Base-by-base conservation (phyloP, 2,888 invertebrate species). In the Idaea aversata region DNA sequence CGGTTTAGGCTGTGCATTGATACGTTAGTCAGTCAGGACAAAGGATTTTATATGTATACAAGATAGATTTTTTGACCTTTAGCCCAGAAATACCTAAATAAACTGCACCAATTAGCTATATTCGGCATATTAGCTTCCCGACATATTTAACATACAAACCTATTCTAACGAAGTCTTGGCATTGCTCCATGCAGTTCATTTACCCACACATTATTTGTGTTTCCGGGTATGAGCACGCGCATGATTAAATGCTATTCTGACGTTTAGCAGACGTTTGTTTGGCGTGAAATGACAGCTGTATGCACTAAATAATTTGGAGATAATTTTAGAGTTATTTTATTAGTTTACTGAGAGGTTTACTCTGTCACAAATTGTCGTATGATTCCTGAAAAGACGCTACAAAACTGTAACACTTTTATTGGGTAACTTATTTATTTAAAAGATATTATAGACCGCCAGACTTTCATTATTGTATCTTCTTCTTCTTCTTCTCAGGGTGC, bases 151-250 rank as follows among this genome's bases (percentile, higher is more conserved):
- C 66, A 63, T 15, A 63, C 64, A 63, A 57, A 47, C 35, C 16
- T 25, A 57, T n/a, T 65, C 63, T 34, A 38, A 13, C 15, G 10
- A 16, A 59, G 70, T 65, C 71, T 80, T 90, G 90, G 90, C 89
- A 69, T 15, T 7, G 35, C 34, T 82, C 89, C 90, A 90, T 77
- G 60, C 63, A 67, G 82, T 86, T 86, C 85, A 81, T 85, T 86
- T 84, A 82, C 84, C 77, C 78, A 77, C 73, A 61, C 61, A 62
- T 57, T 57, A 72, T 72, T 70, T 73, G 75, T 80, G 85, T 83
- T 86, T 87, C 83, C 86, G 83, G 82, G 80, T 78, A 82, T 72
- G 77, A 67, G 63, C 71, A 61, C 67, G 70, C 70, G 70, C 61
- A 62, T 58, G 64, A 73, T 63, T 72, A 36, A 70, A n/a, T 69